Evolutionary conservation across 2,888 invertebrate genomes (phyloP).

Genomic region (Lochmaea crataegi): DNA sequence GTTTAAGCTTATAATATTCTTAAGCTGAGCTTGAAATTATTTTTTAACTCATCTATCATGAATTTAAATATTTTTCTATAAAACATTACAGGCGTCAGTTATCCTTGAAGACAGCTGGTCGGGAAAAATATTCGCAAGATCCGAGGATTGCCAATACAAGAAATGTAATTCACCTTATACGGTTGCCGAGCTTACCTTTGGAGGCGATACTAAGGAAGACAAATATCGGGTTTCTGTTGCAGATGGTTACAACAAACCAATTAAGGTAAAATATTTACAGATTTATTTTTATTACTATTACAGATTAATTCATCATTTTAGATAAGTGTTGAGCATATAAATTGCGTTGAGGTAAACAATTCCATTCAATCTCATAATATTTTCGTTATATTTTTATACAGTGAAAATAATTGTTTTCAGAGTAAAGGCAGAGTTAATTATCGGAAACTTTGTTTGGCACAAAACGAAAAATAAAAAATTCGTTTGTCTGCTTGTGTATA

Average conservation of each 20-base stretch:
- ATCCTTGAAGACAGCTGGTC: slow-evolving; percentile 55
- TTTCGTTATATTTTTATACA: too few species aligned
- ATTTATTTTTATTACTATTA: too few species aligned
- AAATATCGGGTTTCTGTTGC: slow-evolving; percentile 66
- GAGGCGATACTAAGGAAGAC: slow-evolving; percentile 61
- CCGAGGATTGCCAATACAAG: slow-evolving; percentile 61
- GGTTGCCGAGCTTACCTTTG: slow-evolving; percentile 64
- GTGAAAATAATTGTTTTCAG: too few species aligned
- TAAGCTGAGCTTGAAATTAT: neutral
- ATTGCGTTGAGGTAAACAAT: too few species aligned
- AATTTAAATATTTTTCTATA: neutral
- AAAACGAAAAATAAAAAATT: too few species aligned
- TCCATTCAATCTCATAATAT: too few species aligned
- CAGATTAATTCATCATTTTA: too few species aligned
- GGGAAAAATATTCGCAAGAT: slow-evolving; percentile 61
- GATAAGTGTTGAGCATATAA: too few species aligned
- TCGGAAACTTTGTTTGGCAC: too few species aligned
- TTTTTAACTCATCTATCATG: neutral
- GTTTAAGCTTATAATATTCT: too few species aligned
- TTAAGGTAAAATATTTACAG: slow-evolving; percentile 47
- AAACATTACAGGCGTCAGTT: slow-evolving; percentile 43
- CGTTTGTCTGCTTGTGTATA: neutral
- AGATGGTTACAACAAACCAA: slow-evolving; percentile 65
- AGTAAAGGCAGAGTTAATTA: too few species aligned
- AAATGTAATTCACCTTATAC: slow-evolving; percentile 63